Conservation (phyloP, 1,140 invertebrate genomes). For the Drosophila pruinosa region DNA sequence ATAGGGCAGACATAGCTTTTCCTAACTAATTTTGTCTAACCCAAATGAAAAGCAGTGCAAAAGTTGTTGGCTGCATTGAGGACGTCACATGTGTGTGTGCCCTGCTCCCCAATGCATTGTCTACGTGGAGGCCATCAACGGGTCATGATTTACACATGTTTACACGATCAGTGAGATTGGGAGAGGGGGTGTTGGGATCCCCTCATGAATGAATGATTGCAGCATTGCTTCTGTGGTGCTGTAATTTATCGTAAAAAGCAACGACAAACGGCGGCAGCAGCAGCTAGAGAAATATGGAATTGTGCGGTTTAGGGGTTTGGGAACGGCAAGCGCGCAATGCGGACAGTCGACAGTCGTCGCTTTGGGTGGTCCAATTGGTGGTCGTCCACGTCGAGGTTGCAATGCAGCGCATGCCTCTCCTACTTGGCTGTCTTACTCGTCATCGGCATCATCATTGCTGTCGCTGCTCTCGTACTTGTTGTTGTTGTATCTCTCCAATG, state of each 20-base stretch:
- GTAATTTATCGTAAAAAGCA: conserved; percentile 70
- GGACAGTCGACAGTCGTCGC: conserved; percentile 18
- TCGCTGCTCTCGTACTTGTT: conserved; percentile 24
- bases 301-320: conserved; percentile 54
- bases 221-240: conserved; percentile 35
- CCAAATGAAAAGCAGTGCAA: conserved; percentile 59
- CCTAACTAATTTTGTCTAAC: conserved; percentile 56
- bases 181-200: conserved; percentile 7
- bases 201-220: conserved; percentile 70
- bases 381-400: conserved; percentile 6
- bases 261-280: conserved; percentile 10
- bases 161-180: conserved; percentile 47
- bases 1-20: conserved; percentile 34
- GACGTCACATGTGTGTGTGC: conserved; percentile 54
- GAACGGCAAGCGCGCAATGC: neutral
- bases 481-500: conserved; percentile 25
- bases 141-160: conserved; percentile 81
- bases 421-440: conserved; percentile 35
- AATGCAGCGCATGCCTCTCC: conserved; percentile 38
- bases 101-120: conserved; percentile 7
- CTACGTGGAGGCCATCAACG: conserved; percentile 70
- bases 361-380: conserved; percentile 61
- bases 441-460: conserved; percentile 47
- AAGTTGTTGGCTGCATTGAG: conserved; percentile 31
- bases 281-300: conserved; percentile 74